Evolutionary conservation across 2,888 invertebrate species (phyloP).

Genomic region (Vandiemenella viatica): DNA sequence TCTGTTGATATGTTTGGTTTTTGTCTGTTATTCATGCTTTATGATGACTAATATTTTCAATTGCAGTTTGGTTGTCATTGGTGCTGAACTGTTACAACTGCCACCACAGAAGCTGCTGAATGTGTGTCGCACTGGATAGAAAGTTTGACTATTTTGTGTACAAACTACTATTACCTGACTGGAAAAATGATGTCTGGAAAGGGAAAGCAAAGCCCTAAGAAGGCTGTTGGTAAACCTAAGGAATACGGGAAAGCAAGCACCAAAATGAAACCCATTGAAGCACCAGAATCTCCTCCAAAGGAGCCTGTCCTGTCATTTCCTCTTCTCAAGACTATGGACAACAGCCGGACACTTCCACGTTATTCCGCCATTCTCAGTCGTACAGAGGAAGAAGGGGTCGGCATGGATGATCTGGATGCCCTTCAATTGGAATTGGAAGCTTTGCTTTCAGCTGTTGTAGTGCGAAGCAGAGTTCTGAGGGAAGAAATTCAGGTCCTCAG

Average conservation of each 20-base stretch:
- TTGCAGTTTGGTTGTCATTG: no score
- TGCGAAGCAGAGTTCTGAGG: constrained; percentile 59
- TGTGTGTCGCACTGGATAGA: no score
- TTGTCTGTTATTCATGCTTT: no score
- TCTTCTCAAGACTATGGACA: constrained; percentile 53
- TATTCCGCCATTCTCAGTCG: constrained; percentile 43
- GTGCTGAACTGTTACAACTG: no score
- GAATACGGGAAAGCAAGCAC: constrained; percentile 4
- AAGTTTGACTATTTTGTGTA: no score
- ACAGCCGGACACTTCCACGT: constrained; percentile 47
- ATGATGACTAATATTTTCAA: no score
- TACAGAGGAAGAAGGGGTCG: constrained; percentile 57
- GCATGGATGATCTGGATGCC: constrained; percentile 76
- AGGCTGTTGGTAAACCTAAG: constrained; percentile 8
- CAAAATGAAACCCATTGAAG: neutral
- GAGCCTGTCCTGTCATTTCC: constrained; percentile 31
- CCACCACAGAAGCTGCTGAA: no score
- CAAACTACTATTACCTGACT: no score
- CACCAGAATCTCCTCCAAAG: constrained; percentile 3
- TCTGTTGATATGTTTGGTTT: no score
- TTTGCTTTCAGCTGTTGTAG: constrained; percentile 65
- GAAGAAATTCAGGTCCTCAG: constrained; percentile 23
- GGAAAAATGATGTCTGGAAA: constrained; percentile 7
- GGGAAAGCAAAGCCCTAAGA: constrained; percentile 14
- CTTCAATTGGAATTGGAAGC: constrained; percentile 79